phyloP scores from a whole-genome alignment of 2,888 invertebrate species.

The Macrophya annulata region DNA sequence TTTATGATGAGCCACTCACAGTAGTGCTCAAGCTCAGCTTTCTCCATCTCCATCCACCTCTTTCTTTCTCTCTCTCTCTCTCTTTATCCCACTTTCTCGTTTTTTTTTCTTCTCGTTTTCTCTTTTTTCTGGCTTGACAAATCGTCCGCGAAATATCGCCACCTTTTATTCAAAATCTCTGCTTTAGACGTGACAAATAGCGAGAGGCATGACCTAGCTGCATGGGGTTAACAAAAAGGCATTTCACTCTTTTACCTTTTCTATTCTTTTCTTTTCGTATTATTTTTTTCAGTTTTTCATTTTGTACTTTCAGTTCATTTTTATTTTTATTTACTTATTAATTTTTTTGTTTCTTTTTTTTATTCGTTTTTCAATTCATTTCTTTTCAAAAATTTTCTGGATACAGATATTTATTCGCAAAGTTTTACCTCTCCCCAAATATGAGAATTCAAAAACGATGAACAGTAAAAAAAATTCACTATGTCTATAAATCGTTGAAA shows the following conservation, averaged over 20 bases:
- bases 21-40: conserved; percentile 5
- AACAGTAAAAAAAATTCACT: background rate
- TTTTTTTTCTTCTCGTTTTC: conserved; percentile 46
- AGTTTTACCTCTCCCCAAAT: background rate
- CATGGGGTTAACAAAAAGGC: conserved; percentile 34
- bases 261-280: background rate
- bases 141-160: conserved; percentile 67
- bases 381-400: background rate
- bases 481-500: too few relatives aligned
- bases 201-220: conserved; percentile 35
- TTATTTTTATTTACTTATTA: too few relatives aligned
- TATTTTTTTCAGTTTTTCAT: background rate
- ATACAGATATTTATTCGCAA: background rate
- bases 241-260: conserved; percentile 29
- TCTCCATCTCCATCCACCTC: conserved; percentile 50
- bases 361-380: too few relatives aligned
- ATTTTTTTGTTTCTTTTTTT: too few relatives aligned
- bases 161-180: conserved; percentile 64
- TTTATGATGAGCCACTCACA: conserved; percentile 65
- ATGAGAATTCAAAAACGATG: background rate
- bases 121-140: conserved; percentile 62
- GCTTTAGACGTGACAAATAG: conserved; percentile 54
- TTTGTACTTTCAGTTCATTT: background rate
- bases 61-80: background rate
- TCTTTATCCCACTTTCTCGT: conserved; percentile 42